Percentiles rank a stretch among this genome's conserved stretches.
These are phyloP conservation scores for Scelioninae gen. 1 DNA, from an alignment of 2,888 invertebrate genomes.

Conservation along the genomic window DNA sequence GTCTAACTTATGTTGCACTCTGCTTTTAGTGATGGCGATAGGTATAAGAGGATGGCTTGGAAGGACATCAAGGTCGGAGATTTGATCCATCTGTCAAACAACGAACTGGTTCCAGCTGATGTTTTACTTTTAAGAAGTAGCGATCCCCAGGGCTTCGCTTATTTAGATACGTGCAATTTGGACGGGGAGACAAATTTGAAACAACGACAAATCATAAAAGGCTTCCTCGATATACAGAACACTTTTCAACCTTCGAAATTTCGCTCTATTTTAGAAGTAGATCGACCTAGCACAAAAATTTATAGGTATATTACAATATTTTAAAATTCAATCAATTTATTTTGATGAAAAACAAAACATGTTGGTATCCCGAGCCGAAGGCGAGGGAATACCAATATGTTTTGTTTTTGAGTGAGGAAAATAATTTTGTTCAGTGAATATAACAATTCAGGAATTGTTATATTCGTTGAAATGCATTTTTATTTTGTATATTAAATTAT, in stretches of 20 bases:
- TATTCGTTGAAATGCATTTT: no score
- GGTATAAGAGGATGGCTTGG: slow-evolving; percentile 95
- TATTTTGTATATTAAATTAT: no score
- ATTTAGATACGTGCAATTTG: slow-evolving; percentile 97
- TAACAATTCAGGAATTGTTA: no score
- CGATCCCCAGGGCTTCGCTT: slow-evolving; percentile 94
- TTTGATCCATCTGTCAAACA: slow-evolving; percentile 96
- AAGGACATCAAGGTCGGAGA: slow-evolving; percentile 96
- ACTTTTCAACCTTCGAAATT: slow-evolving; percentile 92
- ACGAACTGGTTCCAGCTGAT: slow-evolving; percentile 98
- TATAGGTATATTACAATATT: slow-evolving; percentile 87
- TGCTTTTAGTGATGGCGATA: slow-evolving; percentile 89
- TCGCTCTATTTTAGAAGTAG: slow-evolving; percentile 94
- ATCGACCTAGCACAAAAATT: slow-evolving; percentile 97
- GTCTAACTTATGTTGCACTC: background rate
- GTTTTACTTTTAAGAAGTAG: slow-evolving; percentile 94
- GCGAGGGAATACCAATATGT: no score
- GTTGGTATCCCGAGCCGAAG: no score
- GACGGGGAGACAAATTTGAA: slow-evolving; percentile 98
- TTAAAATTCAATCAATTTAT: no score
- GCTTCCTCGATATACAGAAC: slow-evolving; percentile 90
- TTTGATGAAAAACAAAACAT: no score
- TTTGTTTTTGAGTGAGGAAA: no score
- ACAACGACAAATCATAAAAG: slow-evolving; percentile 93
- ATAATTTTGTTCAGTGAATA: no score